Evolutionary conservation across 2,797 vertebrate species (phyloP), one percentile per base, ranked within the genome.

Genomic region (Urosaurus nigricauda): DNA sequence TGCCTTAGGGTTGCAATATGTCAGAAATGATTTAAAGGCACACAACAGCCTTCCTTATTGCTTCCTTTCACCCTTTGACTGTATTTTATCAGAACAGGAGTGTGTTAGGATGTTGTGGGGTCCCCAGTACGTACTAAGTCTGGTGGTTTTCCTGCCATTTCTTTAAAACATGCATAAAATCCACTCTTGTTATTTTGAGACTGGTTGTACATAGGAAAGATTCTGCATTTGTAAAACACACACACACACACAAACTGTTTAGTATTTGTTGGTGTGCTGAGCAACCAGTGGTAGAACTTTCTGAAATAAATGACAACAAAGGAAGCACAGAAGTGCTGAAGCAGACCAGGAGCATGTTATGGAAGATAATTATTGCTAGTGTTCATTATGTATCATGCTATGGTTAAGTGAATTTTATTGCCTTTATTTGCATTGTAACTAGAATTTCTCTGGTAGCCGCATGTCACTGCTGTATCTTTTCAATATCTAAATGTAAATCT

Each of bases 281-380:
- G 91, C 94, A 86, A 92, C 90, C 90, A 91, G 90, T 89, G 89
- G 78, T 68, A 94, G 93, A 93, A 89, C 73, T 82, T 90, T 83
- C 78, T 89, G 37, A 93, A 92, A 93, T 73, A n/a, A 65, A 63
- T 13, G 17, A 89, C 90, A 89, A 92, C 79, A 84, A 84, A 85
- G 85, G 78, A 89, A 92, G 43, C 51, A 83, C 89, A 65, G 74
- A 84, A 92, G 40, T 91, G 85, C 58, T 94, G 86, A 93, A 92
- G 92, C 91, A 92, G 89, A 88, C 91, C 92, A 89, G 93, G 77
- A 90, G 43, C 43, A 56, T 84, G 88, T 0, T 88, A 85, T 73
- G 90, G 92, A 92, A 90, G 47, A 90, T 95, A 91, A 94, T 96
- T 93, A 86, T 89, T 90, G 86, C 73, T 84, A 70, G 16, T 95